Evolutionary conservation across 1,140 invertebrate genomes (phyloP), one percentile per base, ranked within the genome.

Genomic region (Portunus trituberculatus): DNA sequence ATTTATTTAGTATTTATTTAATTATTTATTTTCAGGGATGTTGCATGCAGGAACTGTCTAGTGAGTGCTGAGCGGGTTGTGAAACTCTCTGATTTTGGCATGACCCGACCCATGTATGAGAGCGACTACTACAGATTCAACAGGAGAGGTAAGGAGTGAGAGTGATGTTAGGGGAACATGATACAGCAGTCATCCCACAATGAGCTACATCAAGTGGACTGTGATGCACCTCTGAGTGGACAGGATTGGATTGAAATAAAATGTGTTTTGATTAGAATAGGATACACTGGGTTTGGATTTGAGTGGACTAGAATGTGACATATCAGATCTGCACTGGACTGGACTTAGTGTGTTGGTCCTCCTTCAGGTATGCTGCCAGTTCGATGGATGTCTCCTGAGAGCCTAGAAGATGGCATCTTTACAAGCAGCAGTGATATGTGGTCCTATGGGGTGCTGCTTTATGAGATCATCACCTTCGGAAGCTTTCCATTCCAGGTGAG

Each of bases 81-180:
- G 3, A 99, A 99, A 97, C 97, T 99, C 20, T 98, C 98, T 4
- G 99, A 99, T 97, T 99, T 99, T 97, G 99, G 99, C 31, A 99
- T 99, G 99, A 98, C 98, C 7, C 97, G 99, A 45, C 98, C 98
- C 6, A 98, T 99, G 97, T 98, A 98, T 97, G 98, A 99, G 96
- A 98, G 98, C 93, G 98, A 99, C 96, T 99, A 99, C 97, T 99
- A 99, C 96, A 98, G 98, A 95, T 99, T 99, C 96, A 98, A 98
- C 96, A 98, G 98, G 39, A 98, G 98, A 97, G 99, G 98, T 98
- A 97, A 96, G 90, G 16, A 92, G 94, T 25, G 46, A 90, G 89
- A 14, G 45, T 59, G 52, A 10, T 12, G 52, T 12, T 20, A 59
- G 52, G 8, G 52, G 52, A 59, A 10, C 12, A 0, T 12, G 52